phyloP scores from a whole-genome alignment of 2,888 invertebrate genomes.

The Capitulum mitella region DNA sequence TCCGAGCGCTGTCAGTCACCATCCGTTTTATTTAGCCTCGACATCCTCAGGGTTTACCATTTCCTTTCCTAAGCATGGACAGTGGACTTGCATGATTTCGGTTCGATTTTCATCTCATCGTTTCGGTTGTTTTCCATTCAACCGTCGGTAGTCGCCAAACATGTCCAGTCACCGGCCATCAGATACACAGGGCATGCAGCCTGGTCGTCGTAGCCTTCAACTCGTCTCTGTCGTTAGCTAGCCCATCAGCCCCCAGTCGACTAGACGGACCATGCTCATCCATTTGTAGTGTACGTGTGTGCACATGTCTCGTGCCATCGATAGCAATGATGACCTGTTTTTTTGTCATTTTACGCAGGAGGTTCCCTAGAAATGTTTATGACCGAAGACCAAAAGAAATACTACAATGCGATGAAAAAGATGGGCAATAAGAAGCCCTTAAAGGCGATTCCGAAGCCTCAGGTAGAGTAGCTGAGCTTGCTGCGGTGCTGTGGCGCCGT shows the following conservation, averaged over 20 bases:
- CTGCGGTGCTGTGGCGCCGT: too few species aligned
- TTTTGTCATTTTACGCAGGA: conserved; percentile 57
- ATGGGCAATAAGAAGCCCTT: conserved; percentile 97
- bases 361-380: conserved; percentile 99
- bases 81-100: too few species aligned
- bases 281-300: not conserved
- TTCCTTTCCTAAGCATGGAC: too few species aligned
- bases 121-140: too few species aligned
- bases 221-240: not conserved
- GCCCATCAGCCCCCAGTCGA: not conserved
- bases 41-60: too few species aligned
- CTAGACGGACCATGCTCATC: not conserved
- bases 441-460: conserved; percentile 95
- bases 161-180: not conserved
- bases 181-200: not conserved
- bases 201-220: not conserved
- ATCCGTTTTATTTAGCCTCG: too few species aligned
- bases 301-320: not conserved
- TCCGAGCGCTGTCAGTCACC: too few species aligned
- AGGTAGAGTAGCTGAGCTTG: conserved; percentile 55
- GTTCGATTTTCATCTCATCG: too few species aligned
- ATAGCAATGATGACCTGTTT: conserved; percentile 6
- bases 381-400: conserved; percentile 99
- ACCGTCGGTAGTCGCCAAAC: too few species aligned
- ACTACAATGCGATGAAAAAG: conserved; percentile 99